Evolutionary conservation across 37 sponge, comb jelly and placozoan species (phyloP), one percentile per base, ranked within the genome.

Genomic region (Ephydatia muelleri): DNA sequence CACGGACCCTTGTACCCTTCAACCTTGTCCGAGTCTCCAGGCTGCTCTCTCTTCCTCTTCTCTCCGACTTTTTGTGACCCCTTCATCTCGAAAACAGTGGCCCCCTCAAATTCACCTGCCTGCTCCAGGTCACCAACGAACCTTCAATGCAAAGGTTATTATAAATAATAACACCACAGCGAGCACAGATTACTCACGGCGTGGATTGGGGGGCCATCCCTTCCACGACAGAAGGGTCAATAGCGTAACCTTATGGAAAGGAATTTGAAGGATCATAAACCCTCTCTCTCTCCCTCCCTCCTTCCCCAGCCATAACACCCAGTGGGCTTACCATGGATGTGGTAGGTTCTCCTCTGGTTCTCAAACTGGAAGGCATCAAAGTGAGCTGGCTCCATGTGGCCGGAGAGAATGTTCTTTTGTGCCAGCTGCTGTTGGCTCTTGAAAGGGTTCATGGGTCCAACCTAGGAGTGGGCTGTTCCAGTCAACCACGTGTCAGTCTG

Each of bases 1-100:
- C 99, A 98, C 25, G 99, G 99, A 2, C 95, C 97, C 78, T 83
- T 80, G 87, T 95, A 98, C 38, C 94, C 95, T 29, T 98, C 99
- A 0, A 94, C 67, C 49, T 93, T 88, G 27, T 72, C 79, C 21
- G 99, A 93, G 27, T 94, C 95, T 2, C 99, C 99, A 33, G 82
- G 76, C 8, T 84, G 88, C 68, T 87, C 89, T 66, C 95, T 71
- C 87, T 91, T 92, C 57, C 99, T 69, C 80, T 98, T 98, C 78
- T 85, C 79, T 5, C 87, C 91, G 0, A 87, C 86, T 12, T 67
- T 73, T 64, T 75, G 82, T 26, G 32, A 71, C 49, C 83, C 73
- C 87, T 90, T 82, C 9, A 78, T 71, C 72, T 98, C 96, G 80
- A 94, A 98, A 16, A 94, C 95, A 47, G 93, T 96, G 57, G 83